Conservation (phyloP, 2,113 vertebrate genomes). For the Leptocoma aspasia region DNA sequence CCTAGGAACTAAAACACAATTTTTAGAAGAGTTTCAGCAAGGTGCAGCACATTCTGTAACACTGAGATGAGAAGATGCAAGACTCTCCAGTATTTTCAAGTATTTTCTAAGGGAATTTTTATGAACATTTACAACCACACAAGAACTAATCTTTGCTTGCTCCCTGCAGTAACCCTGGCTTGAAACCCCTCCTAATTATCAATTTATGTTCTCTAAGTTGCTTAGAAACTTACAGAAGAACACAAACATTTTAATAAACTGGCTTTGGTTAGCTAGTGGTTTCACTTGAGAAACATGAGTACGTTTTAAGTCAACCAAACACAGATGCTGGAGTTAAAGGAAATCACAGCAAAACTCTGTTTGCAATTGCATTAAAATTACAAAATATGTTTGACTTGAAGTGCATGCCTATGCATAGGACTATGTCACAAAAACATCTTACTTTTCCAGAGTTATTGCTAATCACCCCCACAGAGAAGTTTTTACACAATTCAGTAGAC, state of each 20-base stretch:
- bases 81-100: not conserved
- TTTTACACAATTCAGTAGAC: not conserved
- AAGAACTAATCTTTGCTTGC: not conserved
- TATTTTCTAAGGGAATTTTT: not conserved
- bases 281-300: not conserved
- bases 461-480: not conserved
- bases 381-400: not conserved
- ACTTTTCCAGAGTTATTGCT: not conserved
- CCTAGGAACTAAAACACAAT: not conserved
- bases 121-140: not conserved
- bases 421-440: not conserved
- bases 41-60: not conserved
- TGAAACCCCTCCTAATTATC: not conserved
- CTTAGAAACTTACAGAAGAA: not conserved
- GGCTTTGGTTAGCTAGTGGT: not conserved
- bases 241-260: not conserved
- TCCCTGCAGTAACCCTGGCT: not conserved
- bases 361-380: slow-evolving; percentile 38
- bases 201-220: not conserved
- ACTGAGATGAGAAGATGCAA: not conserved
- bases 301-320: slow-evolving; percentile 38
- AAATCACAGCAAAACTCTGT: slow-evolving; percentile 23
- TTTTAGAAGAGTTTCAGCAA: not conserved
- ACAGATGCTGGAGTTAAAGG: slow-evolving; percentile 17
- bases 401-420: not conserved